Evolutionary conservation across 2,113 vertebrate genomes (phyloP), one percentile per base, ranked within the genome.

Genomic region (Patagioenas fasciata): DNA sequence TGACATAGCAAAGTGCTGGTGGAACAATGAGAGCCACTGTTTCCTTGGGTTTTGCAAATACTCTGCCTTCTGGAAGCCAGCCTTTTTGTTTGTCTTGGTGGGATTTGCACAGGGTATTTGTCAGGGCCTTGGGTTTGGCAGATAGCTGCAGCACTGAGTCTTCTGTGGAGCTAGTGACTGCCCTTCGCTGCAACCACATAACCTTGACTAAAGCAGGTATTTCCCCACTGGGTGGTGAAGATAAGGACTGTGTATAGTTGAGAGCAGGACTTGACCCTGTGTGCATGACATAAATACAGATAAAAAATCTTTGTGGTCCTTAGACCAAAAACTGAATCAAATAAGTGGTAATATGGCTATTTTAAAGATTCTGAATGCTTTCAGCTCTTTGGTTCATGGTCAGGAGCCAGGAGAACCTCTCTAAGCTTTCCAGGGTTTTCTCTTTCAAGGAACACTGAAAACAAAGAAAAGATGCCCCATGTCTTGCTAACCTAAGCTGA

Each of bases 71-170:
- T 90, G 73, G 89, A 90, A 94, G 93, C 32, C 81, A 72, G 40
- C 19, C 25, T 81, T 94, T 93, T 73, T 96, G 62, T 95, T 96
- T 94, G 70, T 77, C 87, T 94, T 93, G 84, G 92, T 95, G 89
- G 66, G 73, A 72, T 91, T 93, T 92, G 73, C 81, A 36, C 19
- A 13, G 80, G 48, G 61, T 88, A 29, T 88, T 89, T 91, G 54
- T 86, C n/a, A 2, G 0, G 48, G 42, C 28, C 34, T 83, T 83
- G 77, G 54, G 47, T 92, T 88, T 92, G 91, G 80, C 84, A 79
- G 74, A 60, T 85, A 48, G 47, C 53, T 73, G 80, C 40, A 78
- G 25, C 36, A 56, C 40, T 24, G 50, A 88, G 40, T 56, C 82
- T 36, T 67, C 38, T 0, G 0, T 40, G 50, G 51, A 78, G 69